Evolutionary conservation across 2,888 invertebrate genomes (phyloP).

Genomic region (Panzeria rudis): DNA sequence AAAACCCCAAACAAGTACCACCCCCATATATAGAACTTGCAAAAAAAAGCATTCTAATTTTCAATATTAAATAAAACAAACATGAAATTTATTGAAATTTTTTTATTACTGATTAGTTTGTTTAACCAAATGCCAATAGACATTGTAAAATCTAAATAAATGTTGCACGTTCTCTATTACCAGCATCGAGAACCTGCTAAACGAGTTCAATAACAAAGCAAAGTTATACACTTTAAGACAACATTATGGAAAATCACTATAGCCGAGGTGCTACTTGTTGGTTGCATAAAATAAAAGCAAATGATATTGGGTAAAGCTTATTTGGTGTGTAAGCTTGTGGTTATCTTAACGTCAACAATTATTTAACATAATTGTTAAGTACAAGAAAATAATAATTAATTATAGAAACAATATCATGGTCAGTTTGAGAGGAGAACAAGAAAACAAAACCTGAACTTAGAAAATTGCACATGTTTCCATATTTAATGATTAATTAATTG

Average conservation of each 20-base stretch:
- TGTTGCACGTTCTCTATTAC: slow-evolving; percentile 42
- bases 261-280: not conserved
- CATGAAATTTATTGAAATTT: slow-evolving; percentile 19
- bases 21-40: slow-evolving; percentile 27
- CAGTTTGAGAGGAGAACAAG: slow-evolving; percentile 16
- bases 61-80: slow-evolving; percentile 8
- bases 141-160: slow-evolving; percentile 6
- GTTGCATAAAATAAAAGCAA: slow-evolving; percentile 14
- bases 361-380: slow-evolving; percentile 53
- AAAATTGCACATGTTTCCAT: not conserved
- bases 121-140: slow-evolving; percentile 30
- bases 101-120: slow-evolving; percentile 13
- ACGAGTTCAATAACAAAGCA: slow-evolving; percentile 70
- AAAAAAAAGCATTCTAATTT: slow-evolving; percentile 34
- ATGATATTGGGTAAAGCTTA: slow-evolving; percentile 44
- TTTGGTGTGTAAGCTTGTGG: slow-evolving; percentile 57
- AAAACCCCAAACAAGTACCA: slow-evolving; percentile 13
- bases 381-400: slow-evolving; percentile 42
- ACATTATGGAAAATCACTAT: not conserved
- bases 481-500: slow-evolving; percentile 49
- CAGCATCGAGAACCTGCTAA: slow-evolving; percentile 57
- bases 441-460: not conserved
- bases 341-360: slow-evolving; percentile 63
- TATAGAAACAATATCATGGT: slow-evolving; percentile 55
- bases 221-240: slow-evolving; percentile 33